Evolutionary conservation across 2,113 vertebrate genomes (phyloP).

Genomic region (Todiramphus chloris): DNA sequence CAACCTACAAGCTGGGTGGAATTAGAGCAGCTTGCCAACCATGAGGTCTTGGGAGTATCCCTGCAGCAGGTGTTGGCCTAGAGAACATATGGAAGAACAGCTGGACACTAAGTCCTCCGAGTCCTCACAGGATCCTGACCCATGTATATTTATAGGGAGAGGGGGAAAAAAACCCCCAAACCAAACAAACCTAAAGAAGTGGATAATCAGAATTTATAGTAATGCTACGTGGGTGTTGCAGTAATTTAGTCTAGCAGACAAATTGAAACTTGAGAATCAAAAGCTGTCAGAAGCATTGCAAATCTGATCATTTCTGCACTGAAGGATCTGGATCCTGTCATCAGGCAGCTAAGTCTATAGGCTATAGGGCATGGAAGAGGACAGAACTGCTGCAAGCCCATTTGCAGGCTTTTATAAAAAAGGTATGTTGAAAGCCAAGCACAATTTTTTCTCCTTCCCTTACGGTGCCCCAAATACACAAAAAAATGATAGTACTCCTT

Average conservation of each 20-base stretch:
- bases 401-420: not conserved
- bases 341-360: not conserved
- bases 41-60: constrained; percentile 24
- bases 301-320: not conserved
- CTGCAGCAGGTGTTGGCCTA: constrained; percentile 42
- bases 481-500: not conserved
- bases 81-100: constrained; percentile 48
- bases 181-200: not conserved
- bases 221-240: not conserved
- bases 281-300: not conserved
- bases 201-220: not conserved
- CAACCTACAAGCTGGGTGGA: constrained; percentile 13
- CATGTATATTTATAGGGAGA: not conserved
- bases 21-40: constrained; percentile 36
- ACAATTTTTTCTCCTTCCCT: not conserved
- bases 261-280: constrained; percentile 18
- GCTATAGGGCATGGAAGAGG: not conserved
- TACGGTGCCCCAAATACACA: not conserved
- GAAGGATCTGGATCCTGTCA: not conserved
- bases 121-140: constrained; percentile 17
- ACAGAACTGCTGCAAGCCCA: not conserved
- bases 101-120: constrained; percentile 38
- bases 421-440: not conserved
- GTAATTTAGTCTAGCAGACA: not conserved
- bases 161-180: accelerated